Base-by-base conservation (phyloP, 1,140 invertebrate genomes). In the Pygmarrhopalites habei region DNA sequence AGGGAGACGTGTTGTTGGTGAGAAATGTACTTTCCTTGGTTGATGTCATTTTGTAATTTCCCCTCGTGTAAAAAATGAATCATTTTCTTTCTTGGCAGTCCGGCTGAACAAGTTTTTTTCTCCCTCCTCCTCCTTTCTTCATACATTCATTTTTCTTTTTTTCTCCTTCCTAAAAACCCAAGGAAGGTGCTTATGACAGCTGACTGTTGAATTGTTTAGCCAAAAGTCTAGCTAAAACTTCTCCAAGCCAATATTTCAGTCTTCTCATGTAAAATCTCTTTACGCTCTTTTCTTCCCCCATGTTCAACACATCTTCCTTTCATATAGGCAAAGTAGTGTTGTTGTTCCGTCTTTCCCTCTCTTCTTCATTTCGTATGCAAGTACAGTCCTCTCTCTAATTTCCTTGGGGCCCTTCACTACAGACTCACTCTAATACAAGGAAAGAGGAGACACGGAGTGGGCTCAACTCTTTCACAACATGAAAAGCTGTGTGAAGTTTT, bases 51-150 rank as follows among this genome's bases (percentile, higher is more conserved):
- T 21, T 49, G 46, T 49, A 49, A 49, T 49, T 49, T 49, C 46
- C 46, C 46, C 46, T 49, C 46, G 46, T 49, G 46, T 49, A 49
- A 49, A 49, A 49, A 49, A 49, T 49, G 46, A 49, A 23, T 49
- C 46, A 49, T 49, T 49, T 49, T 49, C 46, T 49, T n/a, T n/a
- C n/a, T 23, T 19, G 46, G 46, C 14, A 49, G 46, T 19, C 23
- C 46, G 12, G 46, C 7, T 21, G 46, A 49, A 49, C 46, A 49
- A 49, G 12, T 39, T 39, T 39, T 39, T 39, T 39, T 39, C 35
- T 39, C 35, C 17, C 17, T 39, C 17, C 17, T 39, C 35, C 35
- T 17, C 35, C 7, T 17, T 39, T 10, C 35, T 39, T 10, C 10
- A 10, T 39, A 17, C 17, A 17, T 17, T 39, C 35, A 10, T 39